Evolutionary conservation across 1,140 invertebrate species (phyloP), one percentile per base, ranked within the genome.

Genomic region (Halictus rubicundus): DNA sequence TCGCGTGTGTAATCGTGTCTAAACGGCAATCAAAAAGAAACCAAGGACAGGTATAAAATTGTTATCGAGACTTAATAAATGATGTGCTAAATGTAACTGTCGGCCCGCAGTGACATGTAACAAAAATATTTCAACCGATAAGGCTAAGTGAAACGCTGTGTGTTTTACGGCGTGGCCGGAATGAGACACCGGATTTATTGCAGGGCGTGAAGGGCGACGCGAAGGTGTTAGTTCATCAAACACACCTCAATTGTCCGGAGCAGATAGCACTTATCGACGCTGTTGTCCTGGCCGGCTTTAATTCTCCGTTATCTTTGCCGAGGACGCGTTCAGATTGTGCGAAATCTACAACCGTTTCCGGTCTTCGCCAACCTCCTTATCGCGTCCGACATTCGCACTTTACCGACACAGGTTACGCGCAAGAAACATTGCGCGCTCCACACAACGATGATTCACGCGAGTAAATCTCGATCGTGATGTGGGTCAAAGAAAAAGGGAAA

Each of bases 231-330:
- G 23, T 64, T 39, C 10, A 27, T 27, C 23, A 16, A 46, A 46
- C 2, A 19, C 8, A 49, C 10, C 21, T 49, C n/a, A 14, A 60
- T 27, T 46, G 19, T 46, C 21, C 37, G n/a, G 19, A 23, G 5
- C 19, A 78, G 23, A 32, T 39, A 46, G 12, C 8, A 2, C 42
- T 64, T 39, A 70, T 63, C 46, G n/a, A 1, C 21, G 10, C 14
- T 49, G 52, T 70, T 63, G 59, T 71, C 74, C 60, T 37, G 8
- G 21, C 4, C 14, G 59, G 32, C 49, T 82, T 73, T 83, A 80
- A 77, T 81, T 78, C 23, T 12, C 64, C 66, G 80, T 85, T 87
- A 85, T 88, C 85, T 85, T 70, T 52, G 46, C 72, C 63, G 66
- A 57, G 79, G 74, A 69, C 75, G 65, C 66, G 64, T 75, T 74